These are phyloP conservation scores for Tychaedon coryphoeus DNA, from an alignment of 2,113 vertebrate species.

Conservation along the genomic window DNA sequence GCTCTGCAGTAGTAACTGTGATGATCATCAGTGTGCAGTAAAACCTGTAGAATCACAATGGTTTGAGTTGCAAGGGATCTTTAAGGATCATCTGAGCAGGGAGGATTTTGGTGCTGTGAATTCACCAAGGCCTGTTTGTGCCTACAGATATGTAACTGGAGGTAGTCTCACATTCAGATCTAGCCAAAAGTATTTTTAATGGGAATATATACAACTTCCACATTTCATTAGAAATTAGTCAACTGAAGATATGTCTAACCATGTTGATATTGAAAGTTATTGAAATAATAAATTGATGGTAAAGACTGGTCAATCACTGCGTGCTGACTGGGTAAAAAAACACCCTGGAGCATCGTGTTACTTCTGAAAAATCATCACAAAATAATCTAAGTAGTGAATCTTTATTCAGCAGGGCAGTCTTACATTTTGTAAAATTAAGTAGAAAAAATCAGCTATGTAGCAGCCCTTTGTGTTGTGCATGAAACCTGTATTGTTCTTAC, in stretches of 20 bases:
- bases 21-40: accelerated
- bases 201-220: not conserved
- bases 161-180: not conserved
- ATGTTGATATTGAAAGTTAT: not conserved
- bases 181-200: not conserved
- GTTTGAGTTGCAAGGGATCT: not conserved
- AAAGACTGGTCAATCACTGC: not conserved
- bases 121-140: not conserved
- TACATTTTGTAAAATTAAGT: not conserved
- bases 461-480: not conserved
- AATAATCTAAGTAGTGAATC: not conserved
- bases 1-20: not conserved
- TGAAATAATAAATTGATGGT: not conserved
- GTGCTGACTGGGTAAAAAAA: not conserved
- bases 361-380: not conserved
- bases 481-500: not conserved
- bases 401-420: not conserved
- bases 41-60: not conserved
- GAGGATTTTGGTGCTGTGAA: not conserved
- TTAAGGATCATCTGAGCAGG: not conserved
- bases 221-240: not conserved
- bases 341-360: not conserved
- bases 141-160: not conserved
- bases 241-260: not conserved
- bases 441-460: not conserved